These are phyloP conservation scores for Bombus consobrinus DNA, from an alignment of 1,140 invertebrate genomes.

Conservation along the genomic window DNA sequence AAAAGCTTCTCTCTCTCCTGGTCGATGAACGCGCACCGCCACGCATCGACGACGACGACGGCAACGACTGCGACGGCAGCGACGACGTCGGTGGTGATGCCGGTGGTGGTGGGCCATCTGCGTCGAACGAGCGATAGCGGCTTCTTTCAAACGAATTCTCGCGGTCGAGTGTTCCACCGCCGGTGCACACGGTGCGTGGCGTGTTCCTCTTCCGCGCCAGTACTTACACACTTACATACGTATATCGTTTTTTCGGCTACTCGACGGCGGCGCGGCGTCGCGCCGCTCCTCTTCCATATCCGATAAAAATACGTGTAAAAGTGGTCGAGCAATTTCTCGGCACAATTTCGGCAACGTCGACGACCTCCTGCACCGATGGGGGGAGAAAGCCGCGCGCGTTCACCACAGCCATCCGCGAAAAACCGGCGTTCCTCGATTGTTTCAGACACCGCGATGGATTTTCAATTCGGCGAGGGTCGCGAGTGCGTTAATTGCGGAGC, in stretches of 20 bases:
- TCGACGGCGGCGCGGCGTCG: neutral
- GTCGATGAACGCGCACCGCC: constrained; percentile 13
- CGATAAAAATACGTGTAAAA: neutral
- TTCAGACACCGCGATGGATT: constrained; percentile 90
- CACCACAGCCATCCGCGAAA: neutral
- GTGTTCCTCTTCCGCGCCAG: constrained; percentile 9
- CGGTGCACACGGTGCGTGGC: constrained; percentile 3
- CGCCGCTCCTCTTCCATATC: no score
- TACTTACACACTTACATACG: neutral
- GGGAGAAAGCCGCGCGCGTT: no score
- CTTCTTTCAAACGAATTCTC: constrained; percentile 67
- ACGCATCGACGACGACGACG: neutral
- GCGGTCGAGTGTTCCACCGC: constrained; percentile 69
- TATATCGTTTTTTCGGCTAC: neutral
- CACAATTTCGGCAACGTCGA: no score
- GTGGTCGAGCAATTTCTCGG: no score
- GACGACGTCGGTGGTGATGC: neutral
- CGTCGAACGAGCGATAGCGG: constrained; percentile 75
- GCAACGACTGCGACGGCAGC: neutral
- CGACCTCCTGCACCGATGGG: no score
- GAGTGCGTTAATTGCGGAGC: constrained; percentile 99
- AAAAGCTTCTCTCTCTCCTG: constrained; percentile 37
- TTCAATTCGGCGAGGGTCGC: constrained; percentile 92
- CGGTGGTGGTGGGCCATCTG: constrained; percentile 73
- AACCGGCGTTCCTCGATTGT: constrained; percentile 29